Base-by-base conservation (phyloP, 1,140 invertebrate species). In the Spodoptera frugiperda region DNA sequence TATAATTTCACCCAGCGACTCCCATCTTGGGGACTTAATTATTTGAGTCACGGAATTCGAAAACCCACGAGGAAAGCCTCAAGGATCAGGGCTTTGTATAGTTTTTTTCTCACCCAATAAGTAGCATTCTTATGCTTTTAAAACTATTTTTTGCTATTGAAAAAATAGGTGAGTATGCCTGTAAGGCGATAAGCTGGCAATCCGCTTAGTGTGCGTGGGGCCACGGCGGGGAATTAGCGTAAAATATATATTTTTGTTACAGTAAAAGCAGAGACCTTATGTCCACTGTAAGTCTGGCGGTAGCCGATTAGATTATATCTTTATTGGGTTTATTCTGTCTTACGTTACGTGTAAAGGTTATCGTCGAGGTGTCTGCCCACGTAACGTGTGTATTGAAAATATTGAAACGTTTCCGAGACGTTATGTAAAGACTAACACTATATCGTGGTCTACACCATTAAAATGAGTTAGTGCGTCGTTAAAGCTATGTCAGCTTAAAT, bases 31-130 rank as follows among this genome's bases (percentile, higher is more conserved):
- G 79, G 78, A 89, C 86, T 91, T 94, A 93, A 92, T 93, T 94
- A 93, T 94, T 91, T 91, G 89, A 92, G 91, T 93, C 91, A 93
- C 92, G 92, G 86, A 93, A 93, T 92, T 89, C 91, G 85, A 89
- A 92, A 89, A 89, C 84, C 85, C 84, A 79, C 84, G 77, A 84
- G 79, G 81, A 89, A 92, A 92, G 88, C 91, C 83, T 84, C 54
- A 82, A 88, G 90, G 91, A 92, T 90, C 87, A 85, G 54, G 82
- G 82, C 85, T 85, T 89, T 91, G 88, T 91, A 84, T 84, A 80
- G 78, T 84, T 91, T 89, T 89, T 90, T 90, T 88, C 44, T 88
- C 46, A 83, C 76, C 82, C 74, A 72, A 82, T 84, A 88, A 89
- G 85, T 82, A 87, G 65, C 84, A 74, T 84, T 77, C 77, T 87